Percentiles rank a stretch among this genome's conserved stretches.
Evolutionary conservation across 2,797 vertebrate genomes (phyloP).

Genomic region (Cichlasoma orientale): DNA sequence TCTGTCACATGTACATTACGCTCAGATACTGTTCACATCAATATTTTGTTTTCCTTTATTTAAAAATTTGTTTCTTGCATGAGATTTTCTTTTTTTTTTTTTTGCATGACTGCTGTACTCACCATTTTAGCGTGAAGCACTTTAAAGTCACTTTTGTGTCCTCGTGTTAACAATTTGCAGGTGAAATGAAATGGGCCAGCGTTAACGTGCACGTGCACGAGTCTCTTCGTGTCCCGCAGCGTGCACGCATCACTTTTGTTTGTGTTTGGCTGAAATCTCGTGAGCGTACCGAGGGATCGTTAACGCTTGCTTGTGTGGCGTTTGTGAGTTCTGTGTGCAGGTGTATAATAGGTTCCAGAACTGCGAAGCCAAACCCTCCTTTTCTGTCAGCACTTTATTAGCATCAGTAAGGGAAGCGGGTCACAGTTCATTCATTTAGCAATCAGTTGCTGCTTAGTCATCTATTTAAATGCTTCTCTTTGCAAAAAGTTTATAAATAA

Average conservation of each 20-base stretch:
- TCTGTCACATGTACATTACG: background rate
- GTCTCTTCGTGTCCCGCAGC: background rate
- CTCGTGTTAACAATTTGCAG: background rate
- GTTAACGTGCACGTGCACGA: background rate
- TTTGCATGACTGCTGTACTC: constrained; percentile 4
- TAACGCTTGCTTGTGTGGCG: background rate
- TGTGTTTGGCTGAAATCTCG: background rate
- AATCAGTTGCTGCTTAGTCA: constrained; percentile 24
- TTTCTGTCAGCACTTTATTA: constrained; percentile 45
- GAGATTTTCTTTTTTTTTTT: background rate
- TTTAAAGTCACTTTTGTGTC: constrained; percentile 11
- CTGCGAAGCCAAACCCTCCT: background rate
- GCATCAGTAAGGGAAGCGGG: constrained; percentile 23
- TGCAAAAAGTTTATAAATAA: background rate
- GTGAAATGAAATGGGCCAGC: background rate
- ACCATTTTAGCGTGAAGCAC: constrained; percentile 7
- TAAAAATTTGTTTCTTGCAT: constrained; percentile 31
- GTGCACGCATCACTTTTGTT: background rate
- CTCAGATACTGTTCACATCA: background rate
- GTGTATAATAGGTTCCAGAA: background rate
- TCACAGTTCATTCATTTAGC: constrained; percentile 51
- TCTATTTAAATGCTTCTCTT: constrained; percentile 1
- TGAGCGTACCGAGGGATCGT: background rate
- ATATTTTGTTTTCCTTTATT: constrained; percentile 4
- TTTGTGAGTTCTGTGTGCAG: background rate